Percentiles rank a stretch among this genome's conserved stretches.
phyloP scores from a whole-genome alignment of 2,797 vertebrate species.

The Gymnopithys bicolor region DNA sequence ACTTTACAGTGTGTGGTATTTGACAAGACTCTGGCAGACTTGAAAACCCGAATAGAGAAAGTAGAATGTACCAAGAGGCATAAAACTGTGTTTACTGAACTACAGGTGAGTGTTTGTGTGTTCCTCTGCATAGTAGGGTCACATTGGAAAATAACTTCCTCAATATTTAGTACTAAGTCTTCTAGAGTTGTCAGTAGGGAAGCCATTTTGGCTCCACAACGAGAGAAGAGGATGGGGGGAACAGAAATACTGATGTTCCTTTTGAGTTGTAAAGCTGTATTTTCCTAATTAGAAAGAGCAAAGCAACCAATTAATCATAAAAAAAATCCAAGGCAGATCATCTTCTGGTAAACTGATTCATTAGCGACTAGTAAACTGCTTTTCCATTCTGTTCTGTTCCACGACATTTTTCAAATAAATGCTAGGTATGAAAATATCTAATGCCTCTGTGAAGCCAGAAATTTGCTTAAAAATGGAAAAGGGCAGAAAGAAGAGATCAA shows the following conservation, averaged over 20 bases:
- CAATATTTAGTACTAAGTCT: not conserved
- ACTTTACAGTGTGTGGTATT: constrained; percentile 87
- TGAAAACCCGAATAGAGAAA: constrained; percentile 92
- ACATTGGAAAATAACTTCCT: not conserved
- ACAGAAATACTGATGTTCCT: not conserved
- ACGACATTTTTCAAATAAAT: not conserved
- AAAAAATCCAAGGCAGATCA: not conserved
- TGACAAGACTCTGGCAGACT: constrained; percentile 88
- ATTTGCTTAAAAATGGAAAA: not conserved
- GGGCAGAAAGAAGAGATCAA: not conserved
- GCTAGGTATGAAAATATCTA: not conserved
- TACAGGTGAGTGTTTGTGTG: constrained; percentile 78
- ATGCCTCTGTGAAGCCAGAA: not conserved
- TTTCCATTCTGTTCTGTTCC: not conserved
- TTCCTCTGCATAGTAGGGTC: not conserved
- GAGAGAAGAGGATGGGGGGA: accelerated
- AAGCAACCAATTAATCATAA: not conserved
- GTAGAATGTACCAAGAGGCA: constrained; percentile 92
- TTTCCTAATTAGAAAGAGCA: not conserved
- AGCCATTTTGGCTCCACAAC: not conserved
- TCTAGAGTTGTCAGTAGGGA: not conserved
- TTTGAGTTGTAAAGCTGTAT: not conserved
- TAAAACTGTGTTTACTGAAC: constrained; percentile 82
- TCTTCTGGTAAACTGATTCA: not conserved
- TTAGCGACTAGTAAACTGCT: not conserved